These are phyloP conservation scores for Drosophila pandora DNA, from an alignment of 1,140 invertebrate genomes.

Conservation along the genomic window DNA sequence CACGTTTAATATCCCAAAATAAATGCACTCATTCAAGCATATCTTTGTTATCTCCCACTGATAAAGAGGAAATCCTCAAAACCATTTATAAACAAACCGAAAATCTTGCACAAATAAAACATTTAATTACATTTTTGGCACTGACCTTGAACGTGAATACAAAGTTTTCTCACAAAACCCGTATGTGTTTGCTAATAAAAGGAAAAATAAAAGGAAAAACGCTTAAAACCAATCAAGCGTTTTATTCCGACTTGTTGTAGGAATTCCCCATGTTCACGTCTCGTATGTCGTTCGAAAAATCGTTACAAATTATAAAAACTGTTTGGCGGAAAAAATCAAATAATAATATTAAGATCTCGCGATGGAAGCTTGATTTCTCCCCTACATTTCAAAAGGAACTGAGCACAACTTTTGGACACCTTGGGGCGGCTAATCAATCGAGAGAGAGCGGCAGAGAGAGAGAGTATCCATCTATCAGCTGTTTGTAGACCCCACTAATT, in stretches of 20 bases:
- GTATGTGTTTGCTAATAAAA: conserved; percentile 3
- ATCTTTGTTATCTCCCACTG: conserved; percentile 39
- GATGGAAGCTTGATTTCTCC: conserved; percentile 18
- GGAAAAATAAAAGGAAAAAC: conserved; percentile 19
- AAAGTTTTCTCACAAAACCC: conserved; percentile 10
- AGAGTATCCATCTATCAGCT: conserved; percentile 12
- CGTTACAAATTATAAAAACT: conserved; percentile 14
- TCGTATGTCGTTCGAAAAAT: conserved; percentile 43
- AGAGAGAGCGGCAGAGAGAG: background rate
- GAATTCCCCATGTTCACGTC: conserved; percentile 34
- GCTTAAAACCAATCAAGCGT: conserved; percentile 64
- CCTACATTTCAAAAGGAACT: conserved; percentile 61
- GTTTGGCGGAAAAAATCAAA: conserved; percentile 9
- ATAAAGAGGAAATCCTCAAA: conserved; percentile 26
- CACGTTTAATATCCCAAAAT: conserved; percentile 22
- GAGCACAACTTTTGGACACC: conserved; percentile 37
- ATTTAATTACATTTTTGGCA: conserved; percentile 25
- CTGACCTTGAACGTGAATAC: conserved; percentile 69
- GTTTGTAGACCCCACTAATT: conserved; percentile 2
- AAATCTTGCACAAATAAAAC: conserved; percentile 14
- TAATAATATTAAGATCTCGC: background rate
- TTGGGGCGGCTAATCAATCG: conserved; percentile 9
- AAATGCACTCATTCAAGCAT: conserved; percentile 17
- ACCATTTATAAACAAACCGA: conserved; percentile 35
- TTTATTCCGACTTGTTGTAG: conserved; percentile 45